Conservation (phyloP, 2,113 vertebrate genomes). For the Prolemur simus region DNA sequence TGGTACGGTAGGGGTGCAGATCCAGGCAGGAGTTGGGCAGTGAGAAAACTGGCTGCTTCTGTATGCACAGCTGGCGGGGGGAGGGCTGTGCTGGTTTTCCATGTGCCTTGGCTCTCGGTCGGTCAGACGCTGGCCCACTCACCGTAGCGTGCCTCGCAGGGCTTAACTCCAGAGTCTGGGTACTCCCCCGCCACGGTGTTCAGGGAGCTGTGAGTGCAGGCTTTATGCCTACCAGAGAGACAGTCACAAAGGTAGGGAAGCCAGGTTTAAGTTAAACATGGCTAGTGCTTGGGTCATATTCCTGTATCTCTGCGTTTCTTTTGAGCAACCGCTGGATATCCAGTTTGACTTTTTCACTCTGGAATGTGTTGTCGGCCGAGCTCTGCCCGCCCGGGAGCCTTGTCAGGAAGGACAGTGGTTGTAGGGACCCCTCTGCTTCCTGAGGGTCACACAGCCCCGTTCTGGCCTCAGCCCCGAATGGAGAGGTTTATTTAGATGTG, state of each 20-base stretch:
- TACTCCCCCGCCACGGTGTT: background rate
- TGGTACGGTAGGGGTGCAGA: background rate
- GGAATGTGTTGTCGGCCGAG: background rate
- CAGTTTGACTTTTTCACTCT: background rate
- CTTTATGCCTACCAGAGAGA: background rate
- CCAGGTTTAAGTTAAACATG: background rate
- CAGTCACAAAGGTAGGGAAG: background rate
- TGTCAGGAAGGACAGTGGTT: background rate
- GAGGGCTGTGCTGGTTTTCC: background rate
- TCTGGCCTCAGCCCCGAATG: background rate
- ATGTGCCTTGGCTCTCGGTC: background rate
- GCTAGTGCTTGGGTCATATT: background rate
- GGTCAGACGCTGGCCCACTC: background rate
- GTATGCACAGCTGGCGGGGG: no score
- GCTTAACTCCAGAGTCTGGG: background rate
- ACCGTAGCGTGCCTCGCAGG: no score
- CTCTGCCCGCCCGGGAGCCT: background rate
- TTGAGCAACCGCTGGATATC: no score
- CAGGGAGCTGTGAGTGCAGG: background rate
- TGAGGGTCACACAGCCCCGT: rapidly evolving
- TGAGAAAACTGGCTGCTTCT: background rate
- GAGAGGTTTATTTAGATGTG: background rate
- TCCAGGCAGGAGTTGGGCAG: background rate
- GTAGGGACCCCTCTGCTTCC: background rate
- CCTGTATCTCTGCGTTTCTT: background rate